Evolutionary conservation across 2,888 invertebrate species (phyloP).

Genomic region (Agrypnus murinus): DNA sequence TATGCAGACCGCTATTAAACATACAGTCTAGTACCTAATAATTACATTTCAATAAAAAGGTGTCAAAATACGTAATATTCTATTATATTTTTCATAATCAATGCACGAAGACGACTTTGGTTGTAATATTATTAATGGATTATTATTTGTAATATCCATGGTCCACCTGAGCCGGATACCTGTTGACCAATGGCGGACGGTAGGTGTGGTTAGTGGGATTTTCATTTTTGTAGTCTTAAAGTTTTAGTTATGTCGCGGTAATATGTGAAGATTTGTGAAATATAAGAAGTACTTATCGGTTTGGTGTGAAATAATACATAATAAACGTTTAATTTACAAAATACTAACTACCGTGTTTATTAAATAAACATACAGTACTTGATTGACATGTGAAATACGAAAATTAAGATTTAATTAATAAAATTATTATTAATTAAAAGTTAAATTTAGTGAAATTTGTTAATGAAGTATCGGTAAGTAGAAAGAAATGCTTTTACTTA

Average conservation of each 20-base stretch:
- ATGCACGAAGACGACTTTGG: conserved; percentile 3
- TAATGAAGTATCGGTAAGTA: too few species aligned
- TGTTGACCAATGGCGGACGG: conserved; percentile 62
- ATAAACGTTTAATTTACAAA: conserved; percentile 71
- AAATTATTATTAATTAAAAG: neutral
- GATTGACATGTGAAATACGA: conserved; percentile 61
- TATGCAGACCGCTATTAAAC: too few species aligned
- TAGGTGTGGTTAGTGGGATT: conserved; percentile 61
- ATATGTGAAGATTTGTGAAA: conserved; percentile 68
- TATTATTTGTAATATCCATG: conserved; percentile 44
- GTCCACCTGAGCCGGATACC: conserved; percentile 53
- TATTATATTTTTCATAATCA: neutral
- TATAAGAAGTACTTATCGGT: conserved; percentile 70
- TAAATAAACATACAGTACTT: conserved; percentile 65
- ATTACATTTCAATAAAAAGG: neutral
- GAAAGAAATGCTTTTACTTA: too few species aligned
- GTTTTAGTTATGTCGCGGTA: conserved; percentile 67
- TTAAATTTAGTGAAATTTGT: neutral
- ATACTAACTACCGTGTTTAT: conserved; percentile 66
- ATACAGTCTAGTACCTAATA: too few species aligned
- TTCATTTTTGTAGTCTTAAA: conserved; percentile 65
- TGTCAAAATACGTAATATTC: too few species aligned
- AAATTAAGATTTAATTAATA: conserved; percentile 40
- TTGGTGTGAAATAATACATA: conserved; percentile 71
- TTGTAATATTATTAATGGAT: too few species aligned